Percentiles rank a stretch among this genome's conserved stretches.
These are phyloP conservation scores for Furnarius figulus DNA, from an alignment of 2,113 vertebrate species.

Conservation along the genomic window DNA sequence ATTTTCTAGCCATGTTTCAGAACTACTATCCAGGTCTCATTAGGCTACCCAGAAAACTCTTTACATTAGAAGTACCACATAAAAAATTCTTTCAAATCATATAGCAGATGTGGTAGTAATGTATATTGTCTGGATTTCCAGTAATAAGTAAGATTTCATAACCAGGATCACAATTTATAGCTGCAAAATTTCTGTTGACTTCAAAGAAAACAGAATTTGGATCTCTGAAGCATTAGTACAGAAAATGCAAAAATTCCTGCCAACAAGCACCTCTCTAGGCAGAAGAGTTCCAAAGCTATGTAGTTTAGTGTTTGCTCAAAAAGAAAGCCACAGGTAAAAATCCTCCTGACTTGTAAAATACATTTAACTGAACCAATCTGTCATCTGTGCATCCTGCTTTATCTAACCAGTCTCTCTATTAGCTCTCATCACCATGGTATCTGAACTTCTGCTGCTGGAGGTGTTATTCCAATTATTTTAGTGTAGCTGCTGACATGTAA, in stretches of 20 bases:
- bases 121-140: background rate
- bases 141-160: background rate
- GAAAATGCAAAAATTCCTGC: background rate
- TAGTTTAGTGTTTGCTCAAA: background rate
- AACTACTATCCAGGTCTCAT: background rate
- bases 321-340: background rate
- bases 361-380: background rate
- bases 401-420: background rate
- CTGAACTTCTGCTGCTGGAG: slow-evolving; percentile 28
- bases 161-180: background rate
- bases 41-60: background rate
- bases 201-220: background rate
- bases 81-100: background rate
- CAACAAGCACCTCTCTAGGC: background rate
- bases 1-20: background rate
- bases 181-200: background rate
- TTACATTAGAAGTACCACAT: background rate
- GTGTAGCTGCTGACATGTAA: slow-evolving; percentile 22
- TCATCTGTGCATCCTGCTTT: background rate
- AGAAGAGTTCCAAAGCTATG: background rate
- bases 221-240: background rate
- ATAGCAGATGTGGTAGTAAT: background rate
- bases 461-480: slow-evolving; percentile 47
- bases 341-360: background rate
- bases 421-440: slow-evolving; percentile 16